phyloP scores from a whole-genome alignment of 2,888 invertebrate species.

The Coremacera marginata region DNA sequence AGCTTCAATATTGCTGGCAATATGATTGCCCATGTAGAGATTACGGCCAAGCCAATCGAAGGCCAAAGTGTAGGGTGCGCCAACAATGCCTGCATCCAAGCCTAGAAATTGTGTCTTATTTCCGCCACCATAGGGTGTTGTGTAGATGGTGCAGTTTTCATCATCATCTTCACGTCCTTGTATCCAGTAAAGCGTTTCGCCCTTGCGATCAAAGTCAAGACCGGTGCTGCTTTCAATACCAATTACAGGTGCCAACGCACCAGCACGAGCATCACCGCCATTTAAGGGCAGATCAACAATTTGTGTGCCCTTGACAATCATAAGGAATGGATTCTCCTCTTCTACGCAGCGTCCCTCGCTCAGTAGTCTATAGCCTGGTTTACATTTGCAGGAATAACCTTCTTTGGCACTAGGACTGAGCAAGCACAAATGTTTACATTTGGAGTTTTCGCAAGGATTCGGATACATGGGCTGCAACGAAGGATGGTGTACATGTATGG shows the following conservation, averaged over 20 bases:
- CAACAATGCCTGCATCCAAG: constrained; percentile 87
- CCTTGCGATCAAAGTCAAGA: constrained; percentile 91
- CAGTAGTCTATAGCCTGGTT: constrained; percentile 82
- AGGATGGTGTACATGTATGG: constrained; percentile 95
- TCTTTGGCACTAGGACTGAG: constrained; percentile 80
- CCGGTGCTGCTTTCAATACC: constrained; percentile 90
- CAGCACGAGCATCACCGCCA: constrained; percentile 81
- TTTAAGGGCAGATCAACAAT: constrained; percentile 86
- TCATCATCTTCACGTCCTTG: constrained; percentile 83
- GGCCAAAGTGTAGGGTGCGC: constrained; percentile 90
- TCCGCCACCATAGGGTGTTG: constrained; percentile 86
- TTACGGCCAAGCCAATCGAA: constrained; percentile 98
- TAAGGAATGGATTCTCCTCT: constrained; percentile 89
- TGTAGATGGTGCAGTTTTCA: constrained; percentile 88
- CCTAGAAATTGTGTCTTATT: constrained; percentile 86
- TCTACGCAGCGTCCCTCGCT: constrained; percentile 81
- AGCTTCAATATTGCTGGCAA: constrained; percentile 91
- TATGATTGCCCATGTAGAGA: constrained; percentile 90
- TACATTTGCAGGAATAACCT: constrained; percentile 91
- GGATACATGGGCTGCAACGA: constrained; percentile 86
- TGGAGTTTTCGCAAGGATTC: constrained; percentile 81
- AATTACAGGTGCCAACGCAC: constrained; percentile 87
- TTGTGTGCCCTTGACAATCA: constrained; percentile 91
- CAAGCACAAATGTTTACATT: constrained; percentile 92
- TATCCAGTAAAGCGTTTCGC: constrained; percentile 88